Evolutionary conservation across 1,140 invertebrate species (phyloP).

Genomic region (Meloidogyne chitwoodi): DNA sequence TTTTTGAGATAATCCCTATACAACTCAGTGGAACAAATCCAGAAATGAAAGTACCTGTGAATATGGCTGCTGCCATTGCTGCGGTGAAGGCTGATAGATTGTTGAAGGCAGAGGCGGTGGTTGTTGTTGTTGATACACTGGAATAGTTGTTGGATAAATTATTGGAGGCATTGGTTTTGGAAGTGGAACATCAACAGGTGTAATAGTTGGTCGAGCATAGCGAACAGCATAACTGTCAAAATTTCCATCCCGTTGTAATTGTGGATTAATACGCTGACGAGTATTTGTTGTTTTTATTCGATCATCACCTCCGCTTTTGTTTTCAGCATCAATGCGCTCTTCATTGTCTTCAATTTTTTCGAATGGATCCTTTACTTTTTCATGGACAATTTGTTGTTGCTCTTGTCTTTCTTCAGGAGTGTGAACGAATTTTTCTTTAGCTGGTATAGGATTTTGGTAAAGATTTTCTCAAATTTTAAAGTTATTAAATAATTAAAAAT

Average conservation of each 20-base stretch:
- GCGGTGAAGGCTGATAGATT: background rate
- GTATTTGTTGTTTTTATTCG: background rate
- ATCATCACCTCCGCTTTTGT: background rate
- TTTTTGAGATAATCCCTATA: background rate
- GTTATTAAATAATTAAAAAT: background rate
- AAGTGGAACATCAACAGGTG: background rate
- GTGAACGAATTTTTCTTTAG: constrained; percentile 3
- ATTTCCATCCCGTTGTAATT: background rate
- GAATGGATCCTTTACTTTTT: constrained; percentile 5
- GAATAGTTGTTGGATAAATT: background rate
- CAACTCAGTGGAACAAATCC: background rate
- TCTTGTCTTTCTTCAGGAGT: background rate
- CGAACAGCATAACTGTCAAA: background rate
- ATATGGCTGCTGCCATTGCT: background rate
- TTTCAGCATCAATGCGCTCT: background rate
- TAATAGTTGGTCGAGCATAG: background rate
- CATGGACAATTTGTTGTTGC: background rate
- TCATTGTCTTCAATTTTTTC: background rate
- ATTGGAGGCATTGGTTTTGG: constrained; percentile 1
- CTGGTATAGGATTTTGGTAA: background rate
- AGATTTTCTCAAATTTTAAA: background rate
- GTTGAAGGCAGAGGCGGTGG: background rate
- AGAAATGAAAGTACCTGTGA: background rate
- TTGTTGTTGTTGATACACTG: background rate
- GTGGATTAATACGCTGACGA: background rate